These are phyloP conservation scores for Neodiprion lecontei DNA, from an alignment of 1,140 invertebrate species.

Conservation along the genomic window DNA sequence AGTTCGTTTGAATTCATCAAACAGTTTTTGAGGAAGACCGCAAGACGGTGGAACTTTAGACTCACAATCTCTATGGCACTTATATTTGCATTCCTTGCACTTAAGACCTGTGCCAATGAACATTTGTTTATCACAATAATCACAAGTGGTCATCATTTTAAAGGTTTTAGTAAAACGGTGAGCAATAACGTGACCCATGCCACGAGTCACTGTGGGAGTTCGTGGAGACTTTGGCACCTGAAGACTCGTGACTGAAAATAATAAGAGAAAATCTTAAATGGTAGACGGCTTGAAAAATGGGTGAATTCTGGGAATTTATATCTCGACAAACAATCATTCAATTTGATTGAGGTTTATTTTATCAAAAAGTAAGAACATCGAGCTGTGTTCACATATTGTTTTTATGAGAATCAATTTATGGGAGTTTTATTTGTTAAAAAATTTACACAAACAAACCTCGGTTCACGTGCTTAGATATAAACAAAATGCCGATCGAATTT, in stretches of 20 bases:
- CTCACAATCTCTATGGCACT: slow-evolving; percentile 91
- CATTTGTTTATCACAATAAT: slow-evolving; percentile 91
- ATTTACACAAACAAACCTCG: too few species aligned
- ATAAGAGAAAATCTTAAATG: slow-evolving; percentile 19
- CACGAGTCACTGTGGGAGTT: slow-evolving; percentile 72
- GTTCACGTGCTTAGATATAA: too few species aligned
- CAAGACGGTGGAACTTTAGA: slow-evolving; percentile 91
- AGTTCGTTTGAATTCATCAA: slow-evolving; percentile 80
- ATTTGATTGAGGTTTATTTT: neutral
- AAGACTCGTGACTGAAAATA: slow-evolving; percentile 55
- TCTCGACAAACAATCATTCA: too few species aligned
- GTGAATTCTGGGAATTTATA: neutral
- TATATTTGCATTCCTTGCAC: slow-evolving; percentile 96
- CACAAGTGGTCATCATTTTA: slow-evolving; percentile 89
- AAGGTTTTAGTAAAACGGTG: slow-evolving; percentile 90
- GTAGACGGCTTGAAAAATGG: neutral
- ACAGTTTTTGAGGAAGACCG: slow-evolving; percentile 82
- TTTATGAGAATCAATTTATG: too few species aligned
- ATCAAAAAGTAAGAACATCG: neutral
- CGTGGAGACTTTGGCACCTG: slow-evolving; percentile 79
- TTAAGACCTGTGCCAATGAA: slow-evolving; percentile 84
- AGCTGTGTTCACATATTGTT: too few species aligned
- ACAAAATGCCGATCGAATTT: too few species aligned
- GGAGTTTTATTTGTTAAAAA: too few species aligned
- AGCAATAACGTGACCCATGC: slow-evolving; percentile 90